A percentile compares a stretch with the other conserved stretches of the same genome.
Evolutionary conservation across 2,888 invertebrate species (phyloP).

Genomic region (Diabrotica balteata): DNA sequence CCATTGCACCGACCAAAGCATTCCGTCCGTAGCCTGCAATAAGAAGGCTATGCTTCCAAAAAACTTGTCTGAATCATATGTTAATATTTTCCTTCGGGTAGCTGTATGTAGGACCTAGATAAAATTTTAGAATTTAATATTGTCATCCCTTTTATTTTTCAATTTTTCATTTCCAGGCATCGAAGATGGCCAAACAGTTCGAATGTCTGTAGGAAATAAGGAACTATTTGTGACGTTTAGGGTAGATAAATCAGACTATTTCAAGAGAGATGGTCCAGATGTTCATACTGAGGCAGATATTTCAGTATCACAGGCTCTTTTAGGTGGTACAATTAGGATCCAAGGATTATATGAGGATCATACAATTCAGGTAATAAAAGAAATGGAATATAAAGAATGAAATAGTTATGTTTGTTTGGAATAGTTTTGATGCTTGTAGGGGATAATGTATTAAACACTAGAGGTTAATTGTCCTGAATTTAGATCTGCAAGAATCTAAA

Average conservation of each 20-base stretch:
- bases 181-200: conserved; percentile 96
- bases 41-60: neutral
- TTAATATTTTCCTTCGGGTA: neutral
- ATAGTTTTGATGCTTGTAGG: too few relatives aligned
- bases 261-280: conserved; percentile 92
- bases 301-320: conserved; percentile 87
- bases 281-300: conserved; percentile 94
- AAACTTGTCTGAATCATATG: neutral
- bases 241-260: conserved; percentile 88
- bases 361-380: conserved; percentile 74
- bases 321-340: conserved; percentile 91
- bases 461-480: too few relatives aligned
- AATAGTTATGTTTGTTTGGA: too few relatives aligned
- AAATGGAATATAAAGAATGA: too few relatives aligned
- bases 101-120: too few relatives aligned
- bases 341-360: conserved; percentile 97
- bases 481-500: too few relatives aligned
- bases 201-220: conserved; percentile 89
- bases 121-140: too few relatives aligned
- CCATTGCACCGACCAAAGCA: too few relatives aligned
- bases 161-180: conserved; percentile 65
- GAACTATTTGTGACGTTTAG: conserved; percentile 95
- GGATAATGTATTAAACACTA: too few relatives aligned
- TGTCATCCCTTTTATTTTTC: too few relatives aligned
- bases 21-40: too few relatives aligned